Percentiles rank a stretch among this genome's conserved stretches.
Evolutionary conservation across 2,797 vertebrate species (phyloP).

Genomic region (Sphenodon punctatus): DNA sequence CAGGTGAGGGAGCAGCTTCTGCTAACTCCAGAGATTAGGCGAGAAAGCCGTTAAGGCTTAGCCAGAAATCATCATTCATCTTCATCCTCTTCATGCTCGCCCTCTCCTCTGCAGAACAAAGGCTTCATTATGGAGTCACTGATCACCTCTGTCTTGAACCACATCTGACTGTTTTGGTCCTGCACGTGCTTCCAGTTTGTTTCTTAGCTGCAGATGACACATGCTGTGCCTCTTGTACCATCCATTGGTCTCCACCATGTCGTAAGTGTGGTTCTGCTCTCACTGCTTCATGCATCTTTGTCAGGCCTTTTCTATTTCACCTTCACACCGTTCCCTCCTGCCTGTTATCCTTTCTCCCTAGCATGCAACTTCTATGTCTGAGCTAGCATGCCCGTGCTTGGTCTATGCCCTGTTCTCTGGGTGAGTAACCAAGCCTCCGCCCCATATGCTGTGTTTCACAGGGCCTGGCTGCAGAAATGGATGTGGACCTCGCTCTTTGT

Average conservation of each 20-base stretch:
- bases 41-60: constrained; percentile 12
- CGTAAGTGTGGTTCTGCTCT: constrained; percentile 55
- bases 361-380: not conserved
- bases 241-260: constrained; percentile 52
- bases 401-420: constrained; percentile 30
- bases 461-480: not conserved
- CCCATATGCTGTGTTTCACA: not conserved
- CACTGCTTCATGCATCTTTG: constrained; percentile 11
- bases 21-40: not conserved
- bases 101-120: constrained; percentile 33
- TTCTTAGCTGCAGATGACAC: constrained; percentile 39
- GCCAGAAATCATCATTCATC: not conserved
- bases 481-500: not conserved
- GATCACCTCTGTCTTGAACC: constrained; percentile 40
- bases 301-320: constrained; percentile 58
- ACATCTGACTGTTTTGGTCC: not conserved
- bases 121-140: constrained; percentile 41
- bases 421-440: not conserved
- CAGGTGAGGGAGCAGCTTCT: not conserved
- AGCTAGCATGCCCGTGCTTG: fast-evolving
- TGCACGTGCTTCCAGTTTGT: constrained; percentile 41
- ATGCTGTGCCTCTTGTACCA: constrained; percentile 52
- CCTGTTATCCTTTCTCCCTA: constrained; percentile 10
- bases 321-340: fast-evolving
- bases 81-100: constrained; percentile 26